A percentile compares a stretch with the other conserved stretches of the same genome.
These are phyloP conservation scores for Scrobipalpa atriplicella DNA, from an alignment of 2,888 invertebrate species.

Conservation along the genomic window DNA sequence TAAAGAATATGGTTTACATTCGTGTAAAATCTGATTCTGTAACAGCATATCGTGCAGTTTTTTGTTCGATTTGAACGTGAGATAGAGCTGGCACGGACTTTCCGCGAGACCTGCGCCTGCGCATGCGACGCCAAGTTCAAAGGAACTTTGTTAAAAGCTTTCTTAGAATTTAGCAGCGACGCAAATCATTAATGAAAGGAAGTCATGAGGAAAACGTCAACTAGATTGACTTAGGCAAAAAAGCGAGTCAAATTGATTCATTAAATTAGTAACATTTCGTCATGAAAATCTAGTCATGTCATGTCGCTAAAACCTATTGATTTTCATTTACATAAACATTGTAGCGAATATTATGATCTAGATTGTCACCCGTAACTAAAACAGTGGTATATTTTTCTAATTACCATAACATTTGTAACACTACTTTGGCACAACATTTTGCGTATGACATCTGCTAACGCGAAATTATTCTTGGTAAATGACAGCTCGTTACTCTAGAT, in stretches of 20 bases:
- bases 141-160: conserved; percentile 26
- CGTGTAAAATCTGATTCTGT: not conserved
- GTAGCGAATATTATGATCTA: not conserved
- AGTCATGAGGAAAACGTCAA: conserved; percentile 22
- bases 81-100: conserved; percentile 20
- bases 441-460: not conserved
- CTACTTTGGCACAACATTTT: not conserved
- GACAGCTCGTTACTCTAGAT: not conserved
- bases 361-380: not conserved
- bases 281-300: not conserved
- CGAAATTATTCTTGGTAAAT: not conserved
- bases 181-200: conserved; percentile 11
- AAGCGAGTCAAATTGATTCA: not conserved
- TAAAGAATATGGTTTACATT: conserved; percentile 14
- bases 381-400: not conserved
- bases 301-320: too few species aligned
- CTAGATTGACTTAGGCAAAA: not conserved
- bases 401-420: not conserved
- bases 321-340: not conserved
- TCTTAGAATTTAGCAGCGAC: conserved; percentile 20
- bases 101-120: conserved; percentile 19
- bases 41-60: not conserved
- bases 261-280: not conserved
- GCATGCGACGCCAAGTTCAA: conserved; percentile 2
- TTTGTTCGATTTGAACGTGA: conserved; percentile 13